A percentile compares a stretch with the other conserved stretches of the same genome.
These are phyloP conservation scores for Zaprionus camerounensis DNA, from an alignment of 1,140 invertebrate genomes.

Conservation along the genomic window DNA sequence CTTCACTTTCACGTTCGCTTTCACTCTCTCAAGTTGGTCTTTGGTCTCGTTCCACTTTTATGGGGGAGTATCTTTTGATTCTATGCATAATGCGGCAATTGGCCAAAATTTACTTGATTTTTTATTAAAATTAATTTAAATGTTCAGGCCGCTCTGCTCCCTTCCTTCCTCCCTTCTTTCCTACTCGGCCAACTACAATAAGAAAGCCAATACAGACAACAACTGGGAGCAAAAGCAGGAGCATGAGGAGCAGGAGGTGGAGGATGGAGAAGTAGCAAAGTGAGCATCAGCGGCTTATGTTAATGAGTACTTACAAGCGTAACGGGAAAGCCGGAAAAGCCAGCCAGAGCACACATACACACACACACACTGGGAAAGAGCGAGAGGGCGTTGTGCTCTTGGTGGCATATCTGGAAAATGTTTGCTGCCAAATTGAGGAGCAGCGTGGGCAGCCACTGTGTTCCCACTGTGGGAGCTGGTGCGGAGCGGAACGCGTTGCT, in stretches of 20 bases:
- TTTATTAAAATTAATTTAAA: conserved; percentile 81
- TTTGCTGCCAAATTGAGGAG: conserved; percentile 1
- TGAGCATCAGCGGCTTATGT: conserved; percentile 68
- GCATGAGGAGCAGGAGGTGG: background rate
- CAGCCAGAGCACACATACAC: conserved; percentile 18
- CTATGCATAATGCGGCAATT: conserved; percentile 42
- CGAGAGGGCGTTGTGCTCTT: background rate
- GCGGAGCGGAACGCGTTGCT: conserved; percentile 11
- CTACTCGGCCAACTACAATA: conserved; percentile 29
- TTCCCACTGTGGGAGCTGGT: too few species aligned
- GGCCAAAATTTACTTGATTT: conserved; percentile 60
- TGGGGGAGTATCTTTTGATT: conserved; percentile 62
- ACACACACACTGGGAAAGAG: conserved; percentile 9
- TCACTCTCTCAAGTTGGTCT: background rate
- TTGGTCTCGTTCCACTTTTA: conserved; percentile 53
- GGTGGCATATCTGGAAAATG: conserved; percentile 2
- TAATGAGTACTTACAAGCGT: conserved; percentile 79
- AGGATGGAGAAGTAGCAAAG: background rate
- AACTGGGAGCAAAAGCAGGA: conserved; percentile 1
- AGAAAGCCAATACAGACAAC: conserved; percentile 42
- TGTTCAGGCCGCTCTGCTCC: conserved; percentile 29
- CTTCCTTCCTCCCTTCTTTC: background rate
- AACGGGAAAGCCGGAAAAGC: conserved; percentile 54
- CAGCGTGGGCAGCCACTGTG: background rate
- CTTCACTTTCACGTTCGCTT: background rate